These are phyloP conservation scores for Diloba caeruleocephala DNA, from an alignment of 2,888 invertebrate genomes.

Conservation along the genomic window DNA sequence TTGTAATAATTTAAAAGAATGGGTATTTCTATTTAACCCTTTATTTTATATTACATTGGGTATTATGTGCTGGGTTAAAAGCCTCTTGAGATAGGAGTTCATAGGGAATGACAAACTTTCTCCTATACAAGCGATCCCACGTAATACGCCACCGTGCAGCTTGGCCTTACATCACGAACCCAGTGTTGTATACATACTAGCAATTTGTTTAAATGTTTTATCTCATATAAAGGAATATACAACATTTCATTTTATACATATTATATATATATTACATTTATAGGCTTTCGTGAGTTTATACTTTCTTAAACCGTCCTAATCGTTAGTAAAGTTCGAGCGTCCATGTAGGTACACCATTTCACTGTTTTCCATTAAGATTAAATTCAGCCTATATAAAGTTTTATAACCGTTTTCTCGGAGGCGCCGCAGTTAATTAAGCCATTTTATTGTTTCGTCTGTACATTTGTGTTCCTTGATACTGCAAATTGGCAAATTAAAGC, in stretches of 20 bases:
- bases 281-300: background rate
- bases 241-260: too few species aligned
- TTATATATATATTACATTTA: background rate
- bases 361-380: slow-evolving; percentile 48
- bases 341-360: slow-evolving; percentile 14
- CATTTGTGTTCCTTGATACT: slow-evolving; percentile 55
- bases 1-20: too few species aligned
- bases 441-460: slow-evolving; percentile 62
- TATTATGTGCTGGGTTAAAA: slow-evolving; percentile 31
- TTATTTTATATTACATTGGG: background rate
- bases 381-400: slow-evolving; percentile 46
- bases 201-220: slow-evolving; percentile 13
- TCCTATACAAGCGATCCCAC: slow-evolving; percentile 65
- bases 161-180: slow-evolving; percentile 50
- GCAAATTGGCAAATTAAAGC: slow-evolving; percentile 34
- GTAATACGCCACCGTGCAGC: slow-evolving; percentile 52
- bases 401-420: slow-evolving; percentile 59
- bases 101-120: slow-evolving; percentile 67
- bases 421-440: slow-evolving; percentile 54
- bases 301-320: too few species aligned
- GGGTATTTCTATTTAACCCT: too few species aligned
- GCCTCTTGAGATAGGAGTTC: slow-evolving; percentile 53
- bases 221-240: slow-evolving; percentile 5
- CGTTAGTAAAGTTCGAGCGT: slow-evolving; percentile 3
- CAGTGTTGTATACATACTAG: slow-evolving; percentile 36